A percentile compares a stretch with the other conserved stretches of the same genome.
These are phyloP conservation scores for Caenorhabditis macrosperma DNA, from an alignment of 2,888 invertebrate genomes.

Conservation along the genomic window DNA sequence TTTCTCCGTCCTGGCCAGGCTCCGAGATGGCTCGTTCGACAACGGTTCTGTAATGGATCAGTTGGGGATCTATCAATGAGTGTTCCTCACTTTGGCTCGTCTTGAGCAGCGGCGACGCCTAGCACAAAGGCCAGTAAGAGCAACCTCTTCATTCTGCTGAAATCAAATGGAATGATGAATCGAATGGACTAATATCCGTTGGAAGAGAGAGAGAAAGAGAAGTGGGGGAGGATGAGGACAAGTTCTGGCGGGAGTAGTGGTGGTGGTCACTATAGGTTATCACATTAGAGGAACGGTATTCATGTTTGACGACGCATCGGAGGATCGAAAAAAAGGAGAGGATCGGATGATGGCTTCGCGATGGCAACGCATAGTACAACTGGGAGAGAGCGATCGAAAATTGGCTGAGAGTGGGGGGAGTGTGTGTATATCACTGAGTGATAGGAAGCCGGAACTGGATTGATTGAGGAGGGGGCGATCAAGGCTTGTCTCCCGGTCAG, in stretches of 20 bases:
- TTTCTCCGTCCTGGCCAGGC: slow-evolving; percentile 49
- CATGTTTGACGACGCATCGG: slow-evolving; percentile 11
- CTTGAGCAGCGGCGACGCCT: slow-evolving; percentile 27
- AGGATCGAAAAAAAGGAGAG: neutral
- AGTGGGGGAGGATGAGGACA: slow-evolving; percentile 9
- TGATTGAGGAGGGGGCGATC: slow-evolving; percentile 16
- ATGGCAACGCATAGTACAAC: neutral
- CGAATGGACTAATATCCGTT: neutral
- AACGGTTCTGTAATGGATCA: slow-evolving; percentile 28
- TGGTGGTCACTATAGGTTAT: neutral
- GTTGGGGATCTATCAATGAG: neutral
- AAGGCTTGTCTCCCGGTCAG: neutral
- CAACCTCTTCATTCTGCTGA: slow-evolving; percentile 49
- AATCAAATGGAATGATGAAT: neutral
- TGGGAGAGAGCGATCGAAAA: neutral
- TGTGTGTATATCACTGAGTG: slow-evolving; percentile 13
- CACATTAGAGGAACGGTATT: slow-evolving; percentile 25
- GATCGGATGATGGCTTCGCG: neutral
- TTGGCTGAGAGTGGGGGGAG: too few species aligned
- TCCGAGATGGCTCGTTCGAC: slow-evolving; percentile 48
- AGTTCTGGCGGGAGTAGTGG: neutral
- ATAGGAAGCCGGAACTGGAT: slow-evolving; percentile 36
- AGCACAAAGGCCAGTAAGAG: slow-evolving; percentile 45
- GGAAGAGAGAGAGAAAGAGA: neutral
- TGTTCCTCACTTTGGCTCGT: slow-evolving; percentile 34